Conservation (phyloP, 2,113 vertebrate genomes). For the Equus quagga region DNA sequence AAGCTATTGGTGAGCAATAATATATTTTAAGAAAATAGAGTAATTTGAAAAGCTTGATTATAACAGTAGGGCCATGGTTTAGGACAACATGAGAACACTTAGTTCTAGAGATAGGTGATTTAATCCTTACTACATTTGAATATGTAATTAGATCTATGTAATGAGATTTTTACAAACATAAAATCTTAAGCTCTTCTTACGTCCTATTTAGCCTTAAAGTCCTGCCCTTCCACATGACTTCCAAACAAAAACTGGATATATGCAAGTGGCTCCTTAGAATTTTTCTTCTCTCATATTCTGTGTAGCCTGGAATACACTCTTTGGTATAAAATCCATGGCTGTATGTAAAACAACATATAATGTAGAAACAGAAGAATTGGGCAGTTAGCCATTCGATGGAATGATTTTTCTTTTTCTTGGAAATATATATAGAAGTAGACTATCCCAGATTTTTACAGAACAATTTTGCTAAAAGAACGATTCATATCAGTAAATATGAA, state of each 20-base stretch:
- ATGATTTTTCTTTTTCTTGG: not conserved
- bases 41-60: not conserved
- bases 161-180: not conserved
- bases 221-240: not conserved
- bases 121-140: not conserved
- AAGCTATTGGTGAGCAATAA: not conserved
- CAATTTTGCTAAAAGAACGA: not conserved
- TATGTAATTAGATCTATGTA: not conserved
- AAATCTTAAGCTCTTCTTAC: not conserved
- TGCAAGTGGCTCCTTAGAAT: not conserved
- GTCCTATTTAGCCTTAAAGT: not conserved
- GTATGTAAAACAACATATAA: not conserved
- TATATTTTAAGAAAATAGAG: not conserved
- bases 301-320: not conserved
- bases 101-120: not conserved
- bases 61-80: not conserved
- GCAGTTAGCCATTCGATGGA: slow-evolving; percentile 20
- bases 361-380: not conserved
- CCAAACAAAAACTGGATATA: not conserved
- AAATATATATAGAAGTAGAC: not conserved
- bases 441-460: not conserved
- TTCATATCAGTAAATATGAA: not conserved
- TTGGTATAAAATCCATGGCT: not conserved
- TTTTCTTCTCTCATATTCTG: not conserved
- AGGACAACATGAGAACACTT: not conserved